Base-by-base conservation (phyloP, 2,888 invertebrate species). In the Steromphala cineraria region DNA sequence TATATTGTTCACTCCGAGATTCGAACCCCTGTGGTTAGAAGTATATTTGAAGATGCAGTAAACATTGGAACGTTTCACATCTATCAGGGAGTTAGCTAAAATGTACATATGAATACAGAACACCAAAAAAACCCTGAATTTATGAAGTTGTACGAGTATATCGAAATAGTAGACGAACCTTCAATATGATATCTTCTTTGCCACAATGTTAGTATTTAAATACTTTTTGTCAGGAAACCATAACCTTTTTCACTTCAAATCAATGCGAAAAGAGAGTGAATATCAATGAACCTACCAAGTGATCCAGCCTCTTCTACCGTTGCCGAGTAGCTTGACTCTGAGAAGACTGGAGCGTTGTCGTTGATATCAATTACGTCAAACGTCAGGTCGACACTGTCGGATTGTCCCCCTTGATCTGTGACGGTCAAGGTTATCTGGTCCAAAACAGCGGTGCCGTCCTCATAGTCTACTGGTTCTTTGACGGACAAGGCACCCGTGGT, bases 291-390 rank as follows among this genome's bases (percentile, higher is more conserved):
- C 21, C 71, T 8, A 75, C 75, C 75, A 0, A 7, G 21, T 21
- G 21, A 7, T 17, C 21, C 40, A 21, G n/a, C 52, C 28, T 75
- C 75, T 21, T n/a, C 28, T 21, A 75, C 52, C 1, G 40, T 17
- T 7, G 75, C 75, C 5, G 75, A 52, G 24, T 75, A 75, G 13
- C 46, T 52, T 10, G 24, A 15, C 21, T 17, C 52, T 7, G 75
- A 40, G 28, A 75, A 75, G 8, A 52, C 21, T 24, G 75, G 75
- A 17, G 75, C 24, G 75, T 75, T 75, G 75, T 75, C 75, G 53
- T 75, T 75, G 24, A 75, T 17, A 24, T 75, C 53, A 13, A 17
- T 13, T 8, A 75, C 21, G 19, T 46, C 2, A 10, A 75, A 52
- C 24, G 24, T 19, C 13, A 75, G 75, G 53, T 24, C 52, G 3